A percentile compares a stretch with the other conserved stretches of the same genome.
Evolutionary conservation across 1,140 invertebrate genomes (phyloP).

Genomic region (Leptopilina clavipes): DNA sequence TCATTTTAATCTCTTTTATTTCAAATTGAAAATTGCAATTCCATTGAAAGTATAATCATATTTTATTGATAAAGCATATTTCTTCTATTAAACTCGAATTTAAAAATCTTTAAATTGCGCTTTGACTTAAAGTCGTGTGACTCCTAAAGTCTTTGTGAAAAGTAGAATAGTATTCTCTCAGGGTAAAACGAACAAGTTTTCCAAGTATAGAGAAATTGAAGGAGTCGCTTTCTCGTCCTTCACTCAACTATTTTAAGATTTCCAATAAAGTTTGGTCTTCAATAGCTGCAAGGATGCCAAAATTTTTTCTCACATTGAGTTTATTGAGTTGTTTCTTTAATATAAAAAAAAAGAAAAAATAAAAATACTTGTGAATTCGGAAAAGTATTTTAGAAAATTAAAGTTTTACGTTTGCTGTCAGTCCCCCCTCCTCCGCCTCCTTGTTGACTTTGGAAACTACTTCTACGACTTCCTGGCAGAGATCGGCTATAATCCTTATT

Average conservation of each 20-base stretch:
- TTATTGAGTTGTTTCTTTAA: background rate
- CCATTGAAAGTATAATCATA: background rate
- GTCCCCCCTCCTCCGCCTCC: slow-evolving; percentile 56
- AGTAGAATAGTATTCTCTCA: slow-evolving; percentile 14
- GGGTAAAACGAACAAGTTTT: slow-evolving; percentile 3
- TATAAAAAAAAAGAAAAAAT: background rate
- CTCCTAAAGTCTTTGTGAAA: background rate
- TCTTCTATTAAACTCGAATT: background rate
- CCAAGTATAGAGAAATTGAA: slow-evolving; percentile 1
- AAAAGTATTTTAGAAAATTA: background rate
- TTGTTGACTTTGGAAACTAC: slow-evolving; percentile 82
- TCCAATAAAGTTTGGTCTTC: background rate
- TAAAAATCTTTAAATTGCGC: background rate
- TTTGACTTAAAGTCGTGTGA: background rate
- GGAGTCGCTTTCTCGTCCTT: slow-evolving; percentile 11
- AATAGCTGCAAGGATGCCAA: background rate
- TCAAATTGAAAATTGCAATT: no score
- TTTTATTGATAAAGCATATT: background rate
- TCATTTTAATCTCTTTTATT: no score
- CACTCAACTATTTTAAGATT: slow-evolving; percentile 20
- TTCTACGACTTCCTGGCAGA: slow-evolving; percentile 86
- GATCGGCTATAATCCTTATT: slow-evolving; percentile 90
- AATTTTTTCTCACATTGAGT: background rate
- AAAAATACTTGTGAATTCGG: background rate
- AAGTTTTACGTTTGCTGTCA: slow-evolving; percentile 70